Evolutionary conservation across 2,113 vertebrate species (phyloP).

Genomic region (Danionella cerebrum): DNA sequence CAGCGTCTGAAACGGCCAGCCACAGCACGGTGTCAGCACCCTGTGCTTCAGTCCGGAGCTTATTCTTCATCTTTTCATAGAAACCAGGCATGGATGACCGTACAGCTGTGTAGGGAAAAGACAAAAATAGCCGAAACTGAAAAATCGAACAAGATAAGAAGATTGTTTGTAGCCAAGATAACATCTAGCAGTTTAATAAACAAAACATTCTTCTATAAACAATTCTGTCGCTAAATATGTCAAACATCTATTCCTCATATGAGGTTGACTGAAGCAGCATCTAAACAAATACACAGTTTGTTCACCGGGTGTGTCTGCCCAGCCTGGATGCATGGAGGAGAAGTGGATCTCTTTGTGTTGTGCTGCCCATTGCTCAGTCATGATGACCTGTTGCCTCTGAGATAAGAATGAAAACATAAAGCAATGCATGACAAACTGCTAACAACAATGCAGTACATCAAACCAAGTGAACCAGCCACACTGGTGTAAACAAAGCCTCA

Average conservation of each 20-base stretch:
- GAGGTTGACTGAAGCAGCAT: too few relatives aligned
- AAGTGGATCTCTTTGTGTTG: conserved; percentile 71
- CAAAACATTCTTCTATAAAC: too few relatives aligned
- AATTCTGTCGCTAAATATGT: too few relatives aligned
- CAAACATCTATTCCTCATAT: too few relatives aligned
- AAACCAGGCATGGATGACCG: conserved; percentile 69
- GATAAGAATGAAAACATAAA: neutral
- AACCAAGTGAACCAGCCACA: neutral
- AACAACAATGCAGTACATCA: neutral
- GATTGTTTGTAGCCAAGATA: too few relatives aligned
- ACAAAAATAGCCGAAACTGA: neutral
- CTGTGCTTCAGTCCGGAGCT: conserved; percentile 68
- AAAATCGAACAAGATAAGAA: too few relatives aligned
- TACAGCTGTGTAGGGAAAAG: conserved; percentile 54
- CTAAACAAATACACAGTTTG: neutral
- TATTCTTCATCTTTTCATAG: conserved; percentile 66
- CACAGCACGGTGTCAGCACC: conserved; percentile 71
- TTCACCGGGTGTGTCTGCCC: conserved; percentile 76
- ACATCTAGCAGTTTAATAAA: too few relatives aligned
- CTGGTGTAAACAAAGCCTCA: neutral
- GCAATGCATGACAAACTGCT: neutral
- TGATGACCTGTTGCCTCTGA: conserved; percentile 76
- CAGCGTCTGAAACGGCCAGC: conserved; percentile 57
- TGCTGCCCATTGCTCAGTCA: conserved; percentile 70
- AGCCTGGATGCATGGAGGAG: conserved; percentile 75